Base-by-base conservation (phyloP, 2,113 vertebrate genomes). In the Scomber scombrus region DNA sequence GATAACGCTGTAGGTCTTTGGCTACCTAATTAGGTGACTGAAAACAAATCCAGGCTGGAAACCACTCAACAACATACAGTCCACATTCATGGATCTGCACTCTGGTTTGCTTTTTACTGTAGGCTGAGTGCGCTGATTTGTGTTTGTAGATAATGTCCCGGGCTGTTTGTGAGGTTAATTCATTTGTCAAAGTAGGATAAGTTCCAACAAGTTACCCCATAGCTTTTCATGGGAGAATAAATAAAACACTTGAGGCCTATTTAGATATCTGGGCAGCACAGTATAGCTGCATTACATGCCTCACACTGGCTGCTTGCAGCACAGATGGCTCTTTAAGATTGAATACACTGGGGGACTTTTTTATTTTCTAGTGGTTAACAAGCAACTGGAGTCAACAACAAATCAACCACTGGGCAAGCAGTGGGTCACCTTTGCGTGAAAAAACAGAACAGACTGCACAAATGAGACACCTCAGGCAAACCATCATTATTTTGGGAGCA, bases 171-270 rank as follows among this genome's bases (percentile, higher is more conserved):
- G 14, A 51, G 63, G 63, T 47, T 83, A 65, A 73, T 72, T 82
- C 60, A 50, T 63, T 75, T 62, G 71, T 29, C 47, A 49, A 54
- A 86, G 68, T 18, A 40, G 40, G 69, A 81, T 85, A 70, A 71
- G 19, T 69, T 21, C 9, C 18, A 75, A 23, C 58, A 47, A 80
- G 26, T 75, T 69, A 87, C 76, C 84, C 19, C 21, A 0, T 0
- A 77, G 34, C 50, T 50, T 51, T 62, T 86, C 55, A 72, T 82
- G 84, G 61, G 73, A 74, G 60, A 79, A 62, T 65, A 64, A 75
- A 68, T n/a, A 34, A 26, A 26, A 76, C 40, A 34, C 21, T 81
- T 15, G 31, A 65, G 18, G 23, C 58, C 31, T 13, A 16, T 71
- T 61, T 52, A 19, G 13, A 23, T 7, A 4, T 50, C 13, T 19